Conservation (phyloP, 2,113 vertebrate species). For the Ariopsis seemanni region DNA sequence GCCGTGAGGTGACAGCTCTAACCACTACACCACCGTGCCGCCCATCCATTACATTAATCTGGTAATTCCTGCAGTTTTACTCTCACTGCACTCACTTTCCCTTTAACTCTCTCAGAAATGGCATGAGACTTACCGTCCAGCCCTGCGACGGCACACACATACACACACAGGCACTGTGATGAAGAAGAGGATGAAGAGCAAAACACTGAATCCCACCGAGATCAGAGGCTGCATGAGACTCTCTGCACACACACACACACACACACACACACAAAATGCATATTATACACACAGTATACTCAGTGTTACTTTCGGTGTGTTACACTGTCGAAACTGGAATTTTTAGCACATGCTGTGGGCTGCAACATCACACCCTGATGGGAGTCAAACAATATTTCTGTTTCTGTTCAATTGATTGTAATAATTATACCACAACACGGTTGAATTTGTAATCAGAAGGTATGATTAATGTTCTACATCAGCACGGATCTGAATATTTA, state of each 20-base stretch:
- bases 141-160: constrained; percentile 15
- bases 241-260: constrained; percentile 25
- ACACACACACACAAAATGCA: constrained; percentile 1
- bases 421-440: no score
- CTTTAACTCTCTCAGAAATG: neutral
- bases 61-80: neutral
- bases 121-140: constrained; percentile 5
- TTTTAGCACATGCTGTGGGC: no score
- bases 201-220: neutral
- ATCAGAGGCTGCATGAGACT: neutral
- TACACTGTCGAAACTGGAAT: no score
- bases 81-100: neutral
- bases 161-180: constrained; percentile 2
- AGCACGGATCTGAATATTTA: no score
- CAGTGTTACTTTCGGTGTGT: no score
- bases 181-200: constrained; percentile 17
- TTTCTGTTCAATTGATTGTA: no score
- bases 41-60: neutral
- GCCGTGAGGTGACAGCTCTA: no score
- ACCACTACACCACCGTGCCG: no score
- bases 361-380: no score
- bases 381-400: no score
- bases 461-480: no score
- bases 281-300: neutral
- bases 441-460: no score